Percentiles rank a stretch among this genome's conserved stretches.
phyloP scores from a whole-genome alignment of 2,888 invertebrate species.

The Oconnorella tubifera region DNA sequence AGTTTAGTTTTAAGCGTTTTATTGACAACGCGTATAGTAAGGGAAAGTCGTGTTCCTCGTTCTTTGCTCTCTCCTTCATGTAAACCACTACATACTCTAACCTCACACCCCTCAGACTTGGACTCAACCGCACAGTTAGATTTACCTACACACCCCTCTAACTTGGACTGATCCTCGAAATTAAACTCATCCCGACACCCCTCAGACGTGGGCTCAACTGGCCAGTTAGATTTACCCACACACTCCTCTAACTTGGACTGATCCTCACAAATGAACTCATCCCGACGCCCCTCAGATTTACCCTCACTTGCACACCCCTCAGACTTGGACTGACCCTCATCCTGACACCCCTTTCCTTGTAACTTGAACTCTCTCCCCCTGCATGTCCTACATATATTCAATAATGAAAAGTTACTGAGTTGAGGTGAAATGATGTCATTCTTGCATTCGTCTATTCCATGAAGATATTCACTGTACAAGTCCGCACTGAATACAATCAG shows the following conservation, averaged over 20 bases:
- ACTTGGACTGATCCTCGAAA: not conserved
- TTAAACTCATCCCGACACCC: not conserved
- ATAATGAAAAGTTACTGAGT: not conserved
- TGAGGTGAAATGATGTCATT: not conserved
- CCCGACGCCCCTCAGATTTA: not conserved
- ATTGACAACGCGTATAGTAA: constrained; percentile 90
- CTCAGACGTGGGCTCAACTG: not conserved
- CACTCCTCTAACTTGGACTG: not conserved
- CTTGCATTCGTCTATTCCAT: not conserved
- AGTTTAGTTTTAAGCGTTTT: constrained; percentile 60
- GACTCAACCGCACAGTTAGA: not conserved
- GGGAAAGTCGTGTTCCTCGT: constrained; percentile 73
- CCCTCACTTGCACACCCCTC: not conserved
- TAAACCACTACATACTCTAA: constrained; percentile 66
- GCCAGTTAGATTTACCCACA: not conserved
- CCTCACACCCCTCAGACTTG: not conserved
- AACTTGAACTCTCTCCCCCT: not conserved
- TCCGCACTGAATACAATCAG: not conserved
- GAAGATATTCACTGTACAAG: not conserved
- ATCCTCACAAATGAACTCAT: not conserved
- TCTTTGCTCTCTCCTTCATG: constrained; percentile 61
- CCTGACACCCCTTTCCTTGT: no score
- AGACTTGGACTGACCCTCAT: no score
- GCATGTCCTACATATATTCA: not conserved
- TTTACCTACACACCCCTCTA: not conserved